These are phyloP conservation scores for Dolichomitus sp. DNA, from an alignment of 2,888 invertebrate species.

Conservation along the genomic window DNA sequence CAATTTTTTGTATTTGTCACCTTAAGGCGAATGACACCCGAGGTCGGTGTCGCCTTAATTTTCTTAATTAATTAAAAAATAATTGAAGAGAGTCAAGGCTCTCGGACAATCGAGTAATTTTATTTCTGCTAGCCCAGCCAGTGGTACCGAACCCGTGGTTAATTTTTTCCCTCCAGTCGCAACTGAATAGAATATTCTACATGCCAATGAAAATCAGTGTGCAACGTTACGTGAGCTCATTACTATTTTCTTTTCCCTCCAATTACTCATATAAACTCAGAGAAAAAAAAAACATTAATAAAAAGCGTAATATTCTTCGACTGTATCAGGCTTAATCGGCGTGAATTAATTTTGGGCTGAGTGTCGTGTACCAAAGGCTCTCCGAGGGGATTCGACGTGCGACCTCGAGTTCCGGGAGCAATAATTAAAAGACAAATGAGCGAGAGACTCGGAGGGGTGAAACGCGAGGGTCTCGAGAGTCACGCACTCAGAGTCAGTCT, in stretches of 20 bases:
- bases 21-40: too few relatives aligned
- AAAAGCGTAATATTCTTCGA: neutral
- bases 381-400: neutral
- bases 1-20: too few relatives aligned
- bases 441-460: conserved; percentile 23
- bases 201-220: neutral
- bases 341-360: neutral
- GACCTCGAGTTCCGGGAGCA: conserved; percentile 49
- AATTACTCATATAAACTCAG: too few relatives aligned
- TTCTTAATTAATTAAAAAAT: too few relatives aligned
- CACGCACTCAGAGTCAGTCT: conserved; percentile 58
- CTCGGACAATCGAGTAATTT: too few relatives aligned
- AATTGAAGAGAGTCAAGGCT: too few relatives aligned
- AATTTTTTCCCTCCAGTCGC: neutral
- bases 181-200: neutral
- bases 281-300: neutral
- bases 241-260: neutral
- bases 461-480: conserved; percentile 29
- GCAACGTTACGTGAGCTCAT: neutral
- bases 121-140: too few relatives aligned
- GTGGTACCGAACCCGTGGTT: too few relatives aligned
- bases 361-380: neutral
- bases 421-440: conserved; percentile 58
- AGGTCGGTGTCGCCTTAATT: too few relatives aligned
- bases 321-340: neutral